Evolutionary conservation across 2,113 vertebrate genomes (phyloP).

Genomic region (Spizaetus ornatus): DNA sequence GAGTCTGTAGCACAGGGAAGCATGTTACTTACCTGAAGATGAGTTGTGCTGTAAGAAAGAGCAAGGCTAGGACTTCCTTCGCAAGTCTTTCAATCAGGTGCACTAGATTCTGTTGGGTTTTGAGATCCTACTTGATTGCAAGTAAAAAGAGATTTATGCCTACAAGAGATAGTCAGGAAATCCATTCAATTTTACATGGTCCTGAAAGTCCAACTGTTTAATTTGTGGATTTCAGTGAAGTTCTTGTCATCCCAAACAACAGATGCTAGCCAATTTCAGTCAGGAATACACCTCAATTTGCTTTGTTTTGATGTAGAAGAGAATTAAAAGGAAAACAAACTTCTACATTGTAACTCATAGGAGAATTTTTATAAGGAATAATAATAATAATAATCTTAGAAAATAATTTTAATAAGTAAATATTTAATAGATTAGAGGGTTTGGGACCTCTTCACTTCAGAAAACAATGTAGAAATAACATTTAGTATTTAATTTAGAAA

Average conservation of each 20-base stretch:
- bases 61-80: not conserved
- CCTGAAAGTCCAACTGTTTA: not conserved
- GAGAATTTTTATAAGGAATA: not conserved
- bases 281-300: not conserved
- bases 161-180: not conserved
- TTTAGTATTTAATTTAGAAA: not conserved
- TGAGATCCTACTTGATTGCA: not conserved
- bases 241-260: not conserved
- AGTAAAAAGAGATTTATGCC: not conserved
- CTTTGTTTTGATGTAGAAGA: not conserved
- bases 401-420: not conserved
- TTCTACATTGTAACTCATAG: not conserved
- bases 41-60: not conserved
- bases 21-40: not conserved
- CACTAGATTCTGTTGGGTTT: not conserved
- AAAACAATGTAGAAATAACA: not conserved
- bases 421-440: not conserved
- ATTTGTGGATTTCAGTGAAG: not conserved
- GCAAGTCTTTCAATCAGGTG: not conserved
- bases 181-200: not conserved
- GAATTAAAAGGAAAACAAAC: not conserved
- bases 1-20: not conserved
- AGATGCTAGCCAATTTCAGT: not conserved
- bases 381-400: no score
- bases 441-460: not conserved